Conservation (phyloP, 1,140 invertebrate genomes). For the Helicoverpa armigera region DNA sequence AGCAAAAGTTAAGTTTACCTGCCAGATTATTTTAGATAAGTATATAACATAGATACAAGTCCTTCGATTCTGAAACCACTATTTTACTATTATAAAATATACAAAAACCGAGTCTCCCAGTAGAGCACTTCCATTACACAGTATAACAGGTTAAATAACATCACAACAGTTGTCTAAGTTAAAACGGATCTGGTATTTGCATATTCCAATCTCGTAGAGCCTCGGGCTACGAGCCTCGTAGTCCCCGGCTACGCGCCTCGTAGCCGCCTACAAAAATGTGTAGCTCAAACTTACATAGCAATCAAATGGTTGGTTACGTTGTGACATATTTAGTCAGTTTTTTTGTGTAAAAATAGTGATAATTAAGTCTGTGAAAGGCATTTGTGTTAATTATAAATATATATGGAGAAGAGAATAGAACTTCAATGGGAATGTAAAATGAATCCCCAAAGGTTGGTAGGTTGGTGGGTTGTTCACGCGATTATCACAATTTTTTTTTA, state of each 20-base stretch:
- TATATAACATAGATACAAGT: too few species aligned
- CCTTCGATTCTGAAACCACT: too few species aligned
- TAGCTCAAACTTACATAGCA: constrained; percentile 31
- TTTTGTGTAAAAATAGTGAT: too few species aligned
- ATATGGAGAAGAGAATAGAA: too few species aligned
- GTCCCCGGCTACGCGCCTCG: constrained; percentile 14
- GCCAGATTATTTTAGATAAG: too few species aligned
- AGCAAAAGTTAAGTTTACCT: not conserved
- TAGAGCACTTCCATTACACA: constrained; percentile 39
- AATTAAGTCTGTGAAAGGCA: too few species aligned
- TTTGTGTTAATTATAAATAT: too few species aligned
- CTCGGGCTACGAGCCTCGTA: constrained; percentile 55
- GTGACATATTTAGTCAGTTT: not conserved
- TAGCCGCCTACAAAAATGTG: constrained; percentile 24
- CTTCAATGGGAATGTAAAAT: too few species aligned
- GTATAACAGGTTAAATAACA: constrained; percentile 54
- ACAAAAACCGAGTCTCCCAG: not conserved
- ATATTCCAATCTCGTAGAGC: constrained; percentile 80
- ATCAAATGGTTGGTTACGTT: not conserved
- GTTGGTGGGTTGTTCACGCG: too few species aligned
- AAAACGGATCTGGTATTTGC: constrained; percentile 73
- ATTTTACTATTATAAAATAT: too few species aligned
- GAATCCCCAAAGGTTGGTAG: too few species aligned
- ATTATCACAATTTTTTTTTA: too few species aligned
- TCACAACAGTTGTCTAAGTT: constrained; percentile 77